Percentiles rank a stretch among this genome's conserved stretches.
These are phyloP conservation scores for Dioctria linearis DNA, from an alignment of 2,888 invertebrate genomes.

Conservation along the genomic window DNA sequence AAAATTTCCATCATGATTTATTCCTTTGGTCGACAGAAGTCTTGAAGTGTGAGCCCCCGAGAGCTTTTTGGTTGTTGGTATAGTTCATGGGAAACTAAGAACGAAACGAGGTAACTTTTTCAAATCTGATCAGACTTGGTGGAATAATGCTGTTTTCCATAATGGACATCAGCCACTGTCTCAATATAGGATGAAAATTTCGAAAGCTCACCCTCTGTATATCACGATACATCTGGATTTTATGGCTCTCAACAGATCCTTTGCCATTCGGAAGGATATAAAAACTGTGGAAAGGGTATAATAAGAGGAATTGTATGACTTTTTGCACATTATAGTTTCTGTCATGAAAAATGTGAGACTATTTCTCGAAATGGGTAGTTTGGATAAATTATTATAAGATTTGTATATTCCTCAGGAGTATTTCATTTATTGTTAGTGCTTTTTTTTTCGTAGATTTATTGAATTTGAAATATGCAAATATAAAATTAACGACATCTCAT, in stretches of 20 bases:
- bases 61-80: conserved; percentile 1
- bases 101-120: conserved; percentile 15
- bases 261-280: no score
- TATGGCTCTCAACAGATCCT: neutral
- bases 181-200: conserved; percentile 39
- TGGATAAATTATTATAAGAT: conserved; percentile 27
- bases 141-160: conserved; percentile 23
- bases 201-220: conserved; percentile 12
- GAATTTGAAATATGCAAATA: neutral
- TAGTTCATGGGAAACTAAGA: conserved; percentile 10
- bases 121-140: conserved; percentile 8
- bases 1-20: conserved; percentile 54
- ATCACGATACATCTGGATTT: conserved; percentile 43
- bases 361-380: conserved; percentile 11
- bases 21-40: conserved; percentile 6
- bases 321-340: conserved; percentile 29
- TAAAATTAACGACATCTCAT: neutral
- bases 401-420: conserved; percentile 21
- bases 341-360: conserved; percentile 41
- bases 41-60: neutral
- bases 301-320: conserved; percentile 14
- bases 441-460: conserved; percentile 20
- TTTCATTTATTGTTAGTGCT: conserved; percentile 34
- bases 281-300: neutral
- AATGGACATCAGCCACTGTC: conserved; percentile 46